phyloP scores from a whole-genome alignment of 2,113 vertebrate species.

The Dipodomys merriami region DNA sequence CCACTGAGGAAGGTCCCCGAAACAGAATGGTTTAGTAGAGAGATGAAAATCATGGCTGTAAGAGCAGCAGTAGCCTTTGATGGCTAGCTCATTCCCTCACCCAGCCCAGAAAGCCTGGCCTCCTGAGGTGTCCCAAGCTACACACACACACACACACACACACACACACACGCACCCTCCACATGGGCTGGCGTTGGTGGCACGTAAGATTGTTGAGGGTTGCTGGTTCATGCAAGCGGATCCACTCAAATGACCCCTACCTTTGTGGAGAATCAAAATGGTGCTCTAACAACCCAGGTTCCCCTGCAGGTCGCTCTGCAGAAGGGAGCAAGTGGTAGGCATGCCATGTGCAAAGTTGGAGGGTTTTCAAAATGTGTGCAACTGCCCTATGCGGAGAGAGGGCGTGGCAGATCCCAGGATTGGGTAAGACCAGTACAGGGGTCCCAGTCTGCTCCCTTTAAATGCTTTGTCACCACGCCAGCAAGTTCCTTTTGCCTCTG shows the following conservation, averaged over 20 bases:
- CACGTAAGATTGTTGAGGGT: neutral
- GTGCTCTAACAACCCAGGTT: neutral
- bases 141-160: neutral
- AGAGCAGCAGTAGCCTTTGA: neutral
- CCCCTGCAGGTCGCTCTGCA: neutral
- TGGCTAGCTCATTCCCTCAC: neutral
- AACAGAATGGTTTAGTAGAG: neutral
- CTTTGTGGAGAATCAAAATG: neutral
- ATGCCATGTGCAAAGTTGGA: neutral
- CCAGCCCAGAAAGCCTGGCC: neutral
- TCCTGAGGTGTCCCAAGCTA: neutral
- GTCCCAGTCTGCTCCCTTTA: no score
- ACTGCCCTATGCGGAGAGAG: neutral
- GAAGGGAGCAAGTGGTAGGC: neutral
- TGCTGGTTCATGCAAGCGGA: neutral
- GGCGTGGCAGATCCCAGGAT: fast-evolving
- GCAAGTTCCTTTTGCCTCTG: neutral
- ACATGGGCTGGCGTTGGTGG: neutral
- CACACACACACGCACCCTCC: neutral
- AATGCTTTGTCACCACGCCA: neutral
- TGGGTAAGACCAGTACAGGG: fast-evolving
- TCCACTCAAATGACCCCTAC: neutral
- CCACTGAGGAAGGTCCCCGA: neutral
- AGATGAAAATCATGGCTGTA: no score
- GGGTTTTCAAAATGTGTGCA: neutral